Evolutionary conservation across 2,888 invertebrate genomes (phyloP).

Genomic region (Melinaea marsaeus): DNA sequence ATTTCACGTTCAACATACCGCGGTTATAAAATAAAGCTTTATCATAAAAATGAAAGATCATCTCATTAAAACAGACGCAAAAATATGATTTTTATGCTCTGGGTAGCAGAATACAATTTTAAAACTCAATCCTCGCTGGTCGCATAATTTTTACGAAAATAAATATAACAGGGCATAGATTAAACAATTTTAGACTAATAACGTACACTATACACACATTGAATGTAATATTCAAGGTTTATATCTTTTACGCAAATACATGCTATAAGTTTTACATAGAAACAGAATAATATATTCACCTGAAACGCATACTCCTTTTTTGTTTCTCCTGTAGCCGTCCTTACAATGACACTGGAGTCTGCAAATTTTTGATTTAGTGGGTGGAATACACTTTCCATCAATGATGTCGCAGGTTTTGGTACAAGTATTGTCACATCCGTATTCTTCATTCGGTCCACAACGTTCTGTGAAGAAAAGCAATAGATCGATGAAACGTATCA

Average conservation of each 20-base stretch:
- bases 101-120: background rate
- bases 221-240: too few species aligned
- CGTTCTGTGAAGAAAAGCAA: background rate
- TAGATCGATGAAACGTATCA: background rate
- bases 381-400: slow-evolving; percentile 1
- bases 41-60: slow-evolving; percentile 20
- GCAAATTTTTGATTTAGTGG: slow-evolving; percentile 1
- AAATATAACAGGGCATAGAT: too few species aligned
- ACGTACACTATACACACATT: too few species aligned
- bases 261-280: too few species aligned
- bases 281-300: background rate
- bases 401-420: background rate
- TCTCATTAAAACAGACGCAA: slow-evolving; percentile 1
- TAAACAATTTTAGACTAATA: too few species aligned
- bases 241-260: too few species aligned
- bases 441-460: slow-evolving; percentile 1
- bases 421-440: slow-evolving; percentile 1
- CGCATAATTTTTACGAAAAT: background rate
- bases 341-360: slow-evolving; percentile 2
- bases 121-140: background rate
- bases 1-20: slow-evolving; percentile 19
- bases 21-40: slow-evolving; percentile 22
- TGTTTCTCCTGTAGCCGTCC: slow-evolving; percentile 1
- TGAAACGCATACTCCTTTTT: background rate
- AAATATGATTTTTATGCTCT: background rate